phyloP scores from a whole-genome alignment of 2,797 vertebrate species.

The Enteromius paludinosus region DNA sequence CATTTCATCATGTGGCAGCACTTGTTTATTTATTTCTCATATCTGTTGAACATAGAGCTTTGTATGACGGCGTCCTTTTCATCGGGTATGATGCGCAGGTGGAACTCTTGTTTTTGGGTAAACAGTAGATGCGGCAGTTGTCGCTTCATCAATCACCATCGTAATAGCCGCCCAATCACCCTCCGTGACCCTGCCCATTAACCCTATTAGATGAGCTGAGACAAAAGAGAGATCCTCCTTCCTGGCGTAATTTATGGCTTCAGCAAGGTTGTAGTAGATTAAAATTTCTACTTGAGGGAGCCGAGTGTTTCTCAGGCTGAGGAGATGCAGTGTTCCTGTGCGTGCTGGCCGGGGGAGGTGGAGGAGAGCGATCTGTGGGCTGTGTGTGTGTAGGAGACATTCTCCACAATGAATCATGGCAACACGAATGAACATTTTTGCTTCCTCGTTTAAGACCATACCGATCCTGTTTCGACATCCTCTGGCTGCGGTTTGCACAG shows the following conservation, averaged over 20 bases:
- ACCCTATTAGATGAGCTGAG: constrained; percentile 40
- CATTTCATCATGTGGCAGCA: constrained; percentile 59
- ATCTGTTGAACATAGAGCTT: constrained; percentile 50
- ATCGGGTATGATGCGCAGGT: constrained; percentile 8
- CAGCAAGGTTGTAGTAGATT: constrained; percentile 51
- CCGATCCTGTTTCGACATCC: constrained; percentile 16
- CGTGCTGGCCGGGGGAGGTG: constrained; percentile 50
- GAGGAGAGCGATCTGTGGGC: constrained; percentile 57
- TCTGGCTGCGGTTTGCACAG: neutral
- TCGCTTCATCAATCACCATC: constrained; percentile 41
- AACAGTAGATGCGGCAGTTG: constrained; percentile 23
- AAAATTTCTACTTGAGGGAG: constrained; percentile 16
- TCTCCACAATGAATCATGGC: constrained; percentile 61
- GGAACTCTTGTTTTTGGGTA: constrained; percentile 26
- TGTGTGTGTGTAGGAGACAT: constrained; percentile 58
- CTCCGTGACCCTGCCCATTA: constrained; percentile 45
- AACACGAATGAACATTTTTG: constrained; percentile 55
- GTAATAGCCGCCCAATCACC: constrained; percentile 1
- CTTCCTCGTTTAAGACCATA: constrained; percentile 48
- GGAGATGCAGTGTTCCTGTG: constrained; percentile 45
- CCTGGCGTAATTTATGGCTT: constrained; percentile 32
- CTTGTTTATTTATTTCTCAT: constrained; percentile 59
- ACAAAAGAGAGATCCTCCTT: constrained; percentile 11
- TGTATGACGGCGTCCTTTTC: constrained; percentile 51
- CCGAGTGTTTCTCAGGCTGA: constrained; percentile 20